Conservation (phyloP, 2,797 vertebrate genomes). For the Bradypus variegatus region DNA sequence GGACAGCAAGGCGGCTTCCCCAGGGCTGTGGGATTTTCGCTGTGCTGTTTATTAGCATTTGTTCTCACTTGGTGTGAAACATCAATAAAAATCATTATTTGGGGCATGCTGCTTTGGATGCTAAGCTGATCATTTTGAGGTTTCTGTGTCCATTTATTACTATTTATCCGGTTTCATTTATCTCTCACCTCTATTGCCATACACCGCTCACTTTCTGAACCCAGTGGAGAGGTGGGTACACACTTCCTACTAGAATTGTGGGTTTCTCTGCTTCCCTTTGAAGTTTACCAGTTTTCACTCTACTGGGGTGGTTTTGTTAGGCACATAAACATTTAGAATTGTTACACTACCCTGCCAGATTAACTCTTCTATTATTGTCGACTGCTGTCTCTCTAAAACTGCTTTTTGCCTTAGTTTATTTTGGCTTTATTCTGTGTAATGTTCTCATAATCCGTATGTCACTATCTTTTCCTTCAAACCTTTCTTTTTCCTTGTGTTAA, state of each 20-base stretch:
- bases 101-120: neutral
- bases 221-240: neutral
- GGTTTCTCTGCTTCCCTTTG: neutral
- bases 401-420: neutral
- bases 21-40: neutral
- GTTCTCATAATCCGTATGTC: neutral
- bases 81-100: neutral
- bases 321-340: neutral
- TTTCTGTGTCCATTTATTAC: neutral
- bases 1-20: neutral
- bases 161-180: neutral
- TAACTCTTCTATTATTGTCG: neutral
- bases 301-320: neutral
- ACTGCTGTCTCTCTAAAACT: neutral
- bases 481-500: neutral
- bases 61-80: neutral
- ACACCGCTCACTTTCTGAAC: neutral
- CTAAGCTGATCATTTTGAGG: neutral
- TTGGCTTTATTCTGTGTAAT: too few species aligned
- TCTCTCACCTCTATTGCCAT: neutral
- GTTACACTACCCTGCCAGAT: neutral
- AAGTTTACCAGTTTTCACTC: neutral
- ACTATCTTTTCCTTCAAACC: neutral
- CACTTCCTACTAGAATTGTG: neutral
- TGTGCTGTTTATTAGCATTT: neutral